Evolutionary conservation across 1,140 invertebrate species (phyloP), one percentile per base, ranked within the genome.

Genomic region (Vanessa tameamea): DNA sequence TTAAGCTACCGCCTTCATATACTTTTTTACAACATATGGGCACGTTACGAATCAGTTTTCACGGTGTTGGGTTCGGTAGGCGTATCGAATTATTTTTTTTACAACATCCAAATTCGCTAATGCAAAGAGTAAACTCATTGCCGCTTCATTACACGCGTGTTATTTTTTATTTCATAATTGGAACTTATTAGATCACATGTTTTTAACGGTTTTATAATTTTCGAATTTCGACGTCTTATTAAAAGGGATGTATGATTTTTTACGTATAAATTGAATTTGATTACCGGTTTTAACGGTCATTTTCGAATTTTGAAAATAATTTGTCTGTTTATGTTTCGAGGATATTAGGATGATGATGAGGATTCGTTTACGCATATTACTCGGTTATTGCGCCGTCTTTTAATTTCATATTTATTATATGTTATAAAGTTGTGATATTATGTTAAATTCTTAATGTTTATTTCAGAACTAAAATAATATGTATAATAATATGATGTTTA

Each of bases 61-160:
- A 61, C 57, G 57, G 26, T 20, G 53, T 5, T 43, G 7, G 9
- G 37, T 43, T 43, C 55, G 11, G 55, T 31, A 37, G 57, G 57
- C 26, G 57, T 37, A n/a, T 37, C 57, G 57, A 61, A 61, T 61
- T 37, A 7, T 66, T 73, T 73, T 68, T 63, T 53, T 6, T 47
- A 4, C 55, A 37, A 64, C 20, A 51, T 47, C 63, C 26, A 47
- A 67, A 51, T 66, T 78, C 64, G 64, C 74, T 81, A 77, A 79
- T 79, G 67, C 26, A 76, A 79, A 81, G 69, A 72, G 75, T 81
- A 81, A 77, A 81, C 78, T 81, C 79, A 81, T 79, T 73, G 66
- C 67, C 64, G 43, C 31, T 73, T 81, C 71, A 81, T 81, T 81
- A 81, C 79, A 77, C 77, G 79, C 69, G n/a, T 73, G 47, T 79